Conservation (phyloP, 2,797 vertebrate species). For the Parotocinclus haroldoi region DNA sequence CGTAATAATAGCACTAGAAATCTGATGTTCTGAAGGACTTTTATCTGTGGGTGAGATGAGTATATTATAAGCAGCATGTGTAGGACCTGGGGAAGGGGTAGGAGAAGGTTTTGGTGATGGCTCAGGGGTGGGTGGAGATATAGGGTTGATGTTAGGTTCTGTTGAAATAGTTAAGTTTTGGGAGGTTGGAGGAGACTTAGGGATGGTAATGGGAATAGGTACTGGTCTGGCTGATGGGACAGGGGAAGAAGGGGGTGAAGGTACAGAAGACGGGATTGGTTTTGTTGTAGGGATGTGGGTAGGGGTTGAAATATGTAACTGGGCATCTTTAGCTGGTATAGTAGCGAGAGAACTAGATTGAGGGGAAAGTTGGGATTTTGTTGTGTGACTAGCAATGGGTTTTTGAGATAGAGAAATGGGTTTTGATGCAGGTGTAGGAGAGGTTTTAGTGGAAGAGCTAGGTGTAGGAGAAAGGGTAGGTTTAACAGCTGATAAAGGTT, state of each 20-base stretch:
- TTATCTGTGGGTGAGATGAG: constrained; percentile 42
- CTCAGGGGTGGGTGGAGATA: constrained; percentile 38
- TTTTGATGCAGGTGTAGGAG: constrained; percentile 32
- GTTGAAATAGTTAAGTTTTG: constrained; percentile 32
- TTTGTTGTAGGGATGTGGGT: constrained; percentile 1
- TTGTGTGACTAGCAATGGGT: constrained; percentile 23
- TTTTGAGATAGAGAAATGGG: constrained; percentile 16
- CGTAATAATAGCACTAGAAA: background rate
- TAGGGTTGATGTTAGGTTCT: constrained; percentile 34
- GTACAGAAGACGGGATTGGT: constrained; percentile 20
- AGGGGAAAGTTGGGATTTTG: constrained; percentile 44
- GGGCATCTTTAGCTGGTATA: constrained; percentile 39
- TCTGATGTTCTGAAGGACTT: constrained; percentile 22
- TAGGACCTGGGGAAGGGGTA: background rate
- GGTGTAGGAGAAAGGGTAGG: constrained; percentile 43
- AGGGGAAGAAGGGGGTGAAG: constrained; percentile 34
- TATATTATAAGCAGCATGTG: constrained; percentile 34
- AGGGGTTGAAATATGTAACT: constrained; percentile 1
- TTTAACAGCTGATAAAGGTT: constrained; percentile 49
- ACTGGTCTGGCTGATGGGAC: constrained; percentile 21
- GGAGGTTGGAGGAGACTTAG: constrained; percentile 34
- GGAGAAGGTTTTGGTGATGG: constrained; percentile 13
- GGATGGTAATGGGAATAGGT: constrained; percentile 37
- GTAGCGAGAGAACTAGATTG: constrained; percentile 7
- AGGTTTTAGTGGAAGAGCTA: constrained; percentile 3